Evolutionary conservation across 2,797 vertebrate species (phyloP), one percentile per base, ranked within the genome.

Genomic region (Sebastes taczanowskii): DNA sequence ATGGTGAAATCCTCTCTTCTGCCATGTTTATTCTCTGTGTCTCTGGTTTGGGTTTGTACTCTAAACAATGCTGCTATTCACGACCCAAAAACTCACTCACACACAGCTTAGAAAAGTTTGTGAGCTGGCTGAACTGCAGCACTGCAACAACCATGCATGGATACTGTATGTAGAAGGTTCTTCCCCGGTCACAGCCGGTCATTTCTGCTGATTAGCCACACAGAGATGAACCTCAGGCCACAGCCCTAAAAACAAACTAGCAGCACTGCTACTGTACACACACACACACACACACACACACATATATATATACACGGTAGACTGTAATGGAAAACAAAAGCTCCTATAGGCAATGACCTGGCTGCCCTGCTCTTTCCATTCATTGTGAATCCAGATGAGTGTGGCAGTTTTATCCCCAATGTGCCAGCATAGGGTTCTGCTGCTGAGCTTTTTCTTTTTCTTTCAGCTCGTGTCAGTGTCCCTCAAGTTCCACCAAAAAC

Each of bases 141-240:
- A 55, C 74, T 71, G 72, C 89, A 88, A 81, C 77, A 76, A 74
- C n/a, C 66, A 70, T 71, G 88, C 82, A 82, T 72, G 63, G 75
- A 74, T 67, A 67, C 23, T 87, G 75, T 79, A 83, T 89, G 92
- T 92, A 90, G 95, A 95, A 95, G 90, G 85, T 94, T 94, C 90
- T 89, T 87, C 66, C 66, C 74, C 20, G 42, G 77, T 87, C 82
- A 78, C 30, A 70, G 83, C 71, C 62, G 52, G 83, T 79, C 82
- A 64, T 82, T 93, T 94, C 81, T 95, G 94, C 92, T 94, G 95
- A 95, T 95, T 84, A 91, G 88, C 83, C 85, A 87, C 78, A 87
- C 87, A 78, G 64, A 74, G 87, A 92, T 89, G 88, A 90, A 95
- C 94, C 82, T 91, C 81, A 76, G 89, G 89, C 82, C 90, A 91